These are phyloP conservation scores for Harmothoe impar DNA, from an alignment of 2,888 invertebrate genomes.

Conservation along the genomic window DNA sequence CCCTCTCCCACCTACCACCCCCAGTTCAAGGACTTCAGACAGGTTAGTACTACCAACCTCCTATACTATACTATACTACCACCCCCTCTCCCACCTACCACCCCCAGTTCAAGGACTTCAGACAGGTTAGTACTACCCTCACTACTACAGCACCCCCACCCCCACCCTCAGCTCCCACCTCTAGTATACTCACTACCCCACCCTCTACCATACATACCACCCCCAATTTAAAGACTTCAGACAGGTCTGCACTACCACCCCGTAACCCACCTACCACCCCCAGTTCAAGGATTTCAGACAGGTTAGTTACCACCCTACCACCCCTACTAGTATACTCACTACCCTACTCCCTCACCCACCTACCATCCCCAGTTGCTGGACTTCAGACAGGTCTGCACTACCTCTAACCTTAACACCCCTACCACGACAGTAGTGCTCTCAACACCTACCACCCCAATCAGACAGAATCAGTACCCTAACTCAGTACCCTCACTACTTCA, in stretches of 20 bases:
- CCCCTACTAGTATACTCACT: too few species aligned
- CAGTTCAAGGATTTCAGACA: conserved; percentile 88
- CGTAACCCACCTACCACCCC: conserved; percentile 85
- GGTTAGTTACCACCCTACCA: too few species aligned
- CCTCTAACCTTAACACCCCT: too few species aligned
- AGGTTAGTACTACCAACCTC: conserved; percentile 85
- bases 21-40: conserved; percentile 87
- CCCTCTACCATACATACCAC: too few species aligned
- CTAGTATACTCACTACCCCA: conserved; percentile 72
- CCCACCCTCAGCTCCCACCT: conserved; percentile 86
- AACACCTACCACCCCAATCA: too few species aligned
- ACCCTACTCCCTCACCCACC: conserved; percentile 78
- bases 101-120: conserved; percentile 87
- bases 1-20: conserved; percentile 85
- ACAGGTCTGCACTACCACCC: too few species aligned
- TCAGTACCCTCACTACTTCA: too few species aligned
- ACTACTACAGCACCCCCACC: not conserved
- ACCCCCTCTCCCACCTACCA: conserved; percentile 85
- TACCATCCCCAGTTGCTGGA: conserved; percentile 87
- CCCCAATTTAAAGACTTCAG: too few species aligned
- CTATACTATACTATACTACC: not conserved
- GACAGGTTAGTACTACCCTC: conserved; percentile 86
- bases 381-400: conserved; percentile 86
- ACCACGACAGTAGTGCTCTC: too few species aligned
- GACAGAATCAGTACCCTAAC: too few species aligned